Base-by-base conservation (phyloP, 2,797 vertebrate species). In the Pterois miles region DNA sequence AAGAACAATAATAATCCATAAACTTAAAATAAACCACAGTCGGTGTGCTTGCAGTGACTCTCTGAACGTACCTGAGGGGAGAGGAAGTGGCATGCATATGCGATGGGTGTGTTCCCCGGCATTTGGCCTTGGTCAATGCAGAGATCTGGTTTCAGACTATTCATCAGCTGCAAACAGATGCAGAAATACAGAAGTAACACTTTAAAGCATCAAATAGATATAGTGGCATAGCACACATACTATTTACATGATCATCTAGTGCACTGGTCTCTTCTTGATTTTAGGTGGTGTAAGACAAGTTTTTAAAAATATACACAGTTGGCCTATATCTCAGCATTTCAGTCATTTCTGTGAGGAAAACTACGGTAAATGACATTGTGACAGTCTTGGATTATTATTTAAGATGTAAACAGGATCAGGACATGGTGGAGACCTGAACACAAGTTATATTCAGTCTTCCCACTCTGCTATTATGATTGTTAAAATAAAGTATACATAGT, bases 41-140 rank as follows among this genome's bases (percentile, higher is more conserved):
- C 3, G 22, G 5, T 7, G 13, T 70, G 16, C 5, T 43, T 38
- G 20, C 7, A n/a, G 29, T 67, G 7, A 38, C 20, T n/a, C 33
- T 46, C 5, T 74, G 22, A 22, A 31, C 80, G 12, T 72, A 96
- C 95, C 94, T 96, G 95, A 27, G 90, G 0, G 0, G 8, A 0
- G 16, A 5, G 64, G 50, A 20, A 22, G 82, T 95, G 92, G 31
- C 94, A 95, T 1, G 1, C 1, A 29, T 92, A 93, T 1, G 90
- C 0, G 33, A 95, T 90, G 11, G 95, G 94, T 0, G 76, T 77
- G 86, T 86, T 88, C 5, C 88, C 92, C 4, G 92, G 87, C 22
- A 82, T n/a, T 1, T 89, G 84, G 11, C 95, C 95, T 81, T 93
- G 91, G 81, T 96, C 94, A 57, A 95, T 11, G 46, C 94, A 95